Conservation (phyloP, 2,113 vertebrate species). For the Rostratula benghalensis region DNA sequence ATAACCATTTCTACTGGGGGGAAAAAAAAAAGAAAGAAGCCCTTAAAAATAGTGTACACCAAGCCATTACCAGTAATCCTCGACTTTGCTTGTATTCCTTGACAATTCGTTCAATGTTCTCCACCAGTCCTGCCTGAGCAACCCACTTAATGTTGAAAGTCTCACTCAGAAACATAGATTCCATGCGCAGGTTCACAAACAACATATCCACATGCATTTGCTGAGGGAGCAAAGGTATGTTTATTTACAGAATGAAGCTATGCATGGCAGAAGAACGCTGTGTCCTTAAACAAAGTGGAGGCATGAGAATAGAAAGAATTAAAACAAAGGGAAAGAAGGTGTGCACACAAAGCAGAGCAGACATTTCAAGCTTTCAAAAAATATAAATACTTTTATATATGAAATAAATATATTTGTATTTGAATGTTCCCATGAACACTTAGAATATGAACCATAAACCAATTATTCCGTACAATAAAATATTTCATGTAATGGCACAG, state of each 20-base stretch:
- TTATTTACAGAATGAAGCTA: not conserved
- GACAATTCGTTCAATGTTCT: constrained; percentile 81
- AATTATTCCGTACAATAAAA: not conserved
- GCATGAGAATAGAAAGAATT: not conserved
- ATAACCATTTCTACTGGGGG: not conserved
- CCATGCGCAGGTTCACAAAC: constrained; percentile 81
- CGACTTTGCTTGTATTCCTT: constrained; percentile 84
- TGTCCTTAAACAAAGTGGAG: not conserved
- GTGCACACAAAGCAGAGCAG: not conserved
- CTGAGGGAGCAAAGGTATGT: constrained; percentile 57
- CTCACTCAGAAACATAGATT: constrained; percentile 78
- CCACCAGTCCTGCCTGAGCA: constrained; percentile 84
- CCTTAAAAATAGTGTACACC: not conserved
- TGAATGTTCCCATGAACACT: not conserved
- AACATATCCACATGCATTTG: constrained; percentile 82
- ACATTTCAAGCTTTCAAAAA: not conserved
- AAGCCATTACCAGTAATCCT: constrained; percentile 81
- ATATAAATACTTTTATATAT: not conserved
- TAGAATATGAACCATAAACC: not conserved
- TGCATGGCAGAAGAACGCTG: not conserved
- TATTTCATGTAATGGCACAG: not conserved
- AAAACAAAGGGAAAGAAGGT: not conserved
- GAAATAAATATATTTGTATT: not conserved
- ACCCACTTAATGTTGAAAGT: constrained; percentile 85
- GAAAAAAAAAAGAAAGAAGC: not conserved